These are phyloP conservation scores for Melinaea marsaeus DNA, from an alignment of 2,888 invertebrate species.

Conservation along the genomic window DNA sequence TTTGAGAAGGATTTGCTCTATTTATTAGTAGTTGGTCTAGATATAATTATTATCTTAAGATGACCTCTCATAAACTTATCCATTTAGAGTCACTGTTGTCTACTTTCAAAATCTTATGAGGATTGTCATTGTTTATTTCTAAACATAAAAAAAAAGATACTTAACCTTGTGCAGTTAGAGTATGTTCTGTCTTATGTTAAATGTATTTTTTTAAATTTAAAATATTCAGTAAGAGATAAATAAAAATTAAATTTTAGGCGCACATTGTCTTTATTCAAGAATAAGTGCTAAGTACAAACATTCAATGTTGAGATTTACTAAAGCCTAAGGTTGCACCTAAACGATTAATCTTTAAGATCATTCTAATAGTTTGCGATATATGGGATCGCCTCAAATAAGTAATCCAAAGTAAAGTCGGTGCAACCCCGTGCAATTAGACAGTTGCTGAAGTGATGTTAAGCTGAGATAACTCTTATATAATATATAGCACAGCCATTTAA, in stretches of 20 bases:
- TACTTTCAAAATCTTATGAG: no score
- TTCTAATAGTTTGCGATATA: no score
- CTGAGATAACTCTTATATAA: constrained; percentile 29
- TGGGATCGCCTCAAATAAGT: neutral
- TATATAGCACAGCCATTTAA: constrained; percentile 63
- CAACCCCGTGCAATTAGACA: constrained; percentile 20
- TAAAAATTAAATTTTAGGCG: constrained; percentile 40
- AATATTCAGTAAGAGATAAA: constrained; percentile 28
- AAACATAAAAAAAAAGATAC: no score
- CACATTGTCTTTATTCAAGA: constrained; percentile 64
- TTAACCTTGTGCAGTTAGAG: no score
- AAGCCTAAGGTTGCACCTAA: constrained; percentile 47
- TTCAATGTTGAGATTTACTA: constrained; percentile 54
- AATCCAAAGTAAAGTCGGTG: constrained; percentile 14
- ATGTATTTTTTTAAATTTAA: no score
- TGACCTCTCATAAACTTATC: no score
- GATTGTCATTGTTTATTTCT: no score
- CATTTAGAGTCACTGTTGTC: no score
- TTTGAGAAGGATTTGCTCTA: no score
- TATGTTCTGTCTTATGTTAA: no score
- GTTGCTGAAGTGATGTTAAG: constrained; percentile 26
- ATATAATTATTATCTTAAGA: no score
- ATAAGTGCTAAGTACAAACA: constrained; percentile 57
- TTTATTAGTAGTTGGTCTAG: no score
- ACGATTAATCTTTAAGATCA: constrained; percentile 3